Evolutionary conservation across 2,113 vertebrate species (phyloP).

Genomic region (Desmodus rotundus): DNA sequence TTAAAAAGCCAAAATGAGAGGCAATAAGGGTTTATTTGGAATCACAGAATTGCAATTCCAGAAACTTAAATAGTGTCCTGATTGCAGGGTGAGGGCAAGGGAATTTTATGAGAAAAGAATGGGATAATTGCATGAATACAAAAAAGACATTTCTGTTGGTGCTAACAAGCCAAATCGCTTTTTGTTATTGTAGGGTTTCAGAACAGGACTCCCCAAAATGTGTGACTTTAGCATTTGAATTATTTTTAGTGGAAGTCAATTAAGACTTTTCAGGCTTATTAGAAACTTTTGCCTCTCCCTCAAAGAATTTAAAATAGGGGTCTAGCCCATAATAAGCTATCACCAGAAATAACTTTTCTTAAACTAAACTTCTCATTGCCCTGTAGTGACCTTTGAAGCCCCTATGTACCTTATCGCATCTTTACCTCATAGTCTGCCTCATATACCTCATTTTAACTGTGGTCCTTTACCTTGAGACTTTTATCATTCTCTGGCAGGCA

Average conservation of each 20-base stretch:
- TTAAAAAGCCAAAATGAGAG: not conserved
- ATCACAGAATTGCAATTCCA: not conserved
- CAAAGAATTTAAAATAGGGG: no score
- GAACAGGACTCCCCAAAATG: not conserved
- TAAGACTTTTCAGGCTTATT: not conserved
- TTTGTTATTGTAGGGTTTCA: not conserved
- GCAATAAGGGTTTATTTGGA: not conserved
- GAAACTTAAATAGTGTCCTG: not conserved
- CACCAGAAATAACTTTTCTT: not conserved
- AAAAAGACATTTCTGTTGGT: not conserved
- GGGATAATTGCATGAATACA: not conserved
- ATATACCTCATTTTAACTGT: not conserved
- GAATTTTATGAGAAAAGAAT: not conserved
- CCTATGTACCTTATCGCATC: not conserved
- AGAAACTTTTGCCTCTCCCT: not conserved
- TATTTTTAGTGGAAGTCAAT: no score
- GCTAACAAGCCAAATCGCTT: not conserved
- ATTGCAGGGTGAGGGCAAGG: not conserved
- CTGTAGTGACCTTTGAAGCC: not conserved
- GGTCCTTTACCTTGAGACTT: no score
- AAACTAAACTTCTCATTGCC: not conserved
- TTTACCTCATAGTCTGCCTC: not conserved
- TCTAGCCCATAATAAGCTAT: not conserved
- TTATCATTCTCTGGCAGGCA: no score
- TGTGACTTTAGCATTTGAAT: no score